phyloP scores from a whole-genome alignment of 2,888 invertebrate species.

The Nephrocerus scutellatus region DNA sequence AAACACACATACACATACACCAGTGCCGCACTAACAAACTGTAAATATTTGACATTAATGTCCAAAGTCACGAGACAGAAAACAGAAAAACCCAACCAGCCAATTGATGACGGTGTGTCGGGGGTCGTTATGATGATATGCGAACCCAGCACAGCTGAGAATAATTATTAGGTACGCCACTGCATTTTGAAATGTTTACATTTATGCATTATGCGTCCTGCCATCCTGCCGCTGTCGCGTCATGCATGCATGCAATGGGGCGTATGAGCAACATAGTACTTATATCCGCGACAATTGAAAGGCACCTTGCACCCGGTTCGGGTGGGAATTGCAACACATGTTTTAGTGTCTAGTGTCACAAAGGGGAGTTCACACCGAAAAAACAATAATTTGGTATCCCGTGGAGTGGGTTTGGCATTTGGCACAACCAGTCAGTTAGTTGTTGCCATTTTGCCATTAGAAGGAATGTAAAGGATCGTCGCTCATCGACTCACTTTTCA shows the following conservation, averaged over 20 bases:
- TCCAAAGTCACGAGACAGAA: slow-evolving; percentile 19
- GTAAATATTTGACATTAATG: slow-evolving; percentile 41
- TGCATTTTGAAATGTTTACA: not conserved
- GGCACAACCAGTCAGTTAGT: no score
- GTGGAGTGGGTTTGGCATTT: no score
- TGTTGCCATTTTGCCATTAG: no score
- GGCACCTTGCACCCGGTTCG: no score
- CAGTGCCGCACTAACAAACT: slow-evolving; percentile 43
- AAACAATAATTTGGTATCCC: no score
- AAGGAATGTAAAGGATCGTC: no score
- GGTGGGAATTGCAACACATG: no score
- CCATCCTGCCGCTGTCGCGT: not conserved
- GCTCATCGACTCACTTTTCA: no score
- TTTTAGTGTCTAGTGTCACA: no score
- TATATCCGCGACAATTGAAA: no score
- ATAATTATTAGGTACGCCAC: not conserved
- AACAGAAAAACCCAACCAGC: not conserved
- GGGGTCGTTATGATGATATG: not conserved
- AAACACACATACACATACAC: no score
- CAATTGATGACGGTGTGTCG: slow-evolving; percentile 4
- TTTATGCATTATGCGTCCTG: not conserved
- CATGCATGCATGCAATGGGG: slow-evolving; percentile 29
- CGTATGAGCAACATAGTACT: slow-evolving; percentile 36
- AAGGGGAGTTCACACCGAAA: no score
- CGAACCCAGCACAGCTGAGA: not conserved